Base-by-base conservation (phyloP, 2,113 vertebrate species). In the Festucalex cinctus region DNA sequence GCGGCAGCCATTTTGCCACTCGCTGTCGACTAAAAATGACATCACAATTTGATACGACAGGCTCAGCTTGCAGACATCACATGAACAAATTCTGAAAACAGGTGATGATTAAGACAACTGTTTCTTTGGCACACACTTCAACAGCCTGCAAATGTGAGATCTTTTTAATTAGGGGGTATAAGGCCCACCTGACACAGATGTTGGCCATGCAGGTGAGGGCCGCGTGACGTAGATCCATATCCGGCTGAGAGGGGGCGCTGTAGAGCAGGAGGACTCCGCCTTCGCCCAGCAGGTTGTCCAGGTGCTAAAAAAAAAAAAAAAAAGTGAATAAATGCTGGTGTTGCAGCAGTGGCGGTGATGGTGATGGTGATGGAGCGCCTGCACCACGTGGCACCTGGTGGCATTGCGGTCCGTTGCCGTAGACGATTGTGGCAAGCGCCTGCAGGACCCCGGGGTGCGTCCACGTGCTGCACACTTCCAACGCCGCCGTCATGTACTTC, bases 201-300 rank as follows among this genome's bases (percentile, higher is more conserved):
- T 96, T 98, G 17, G 94, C 94, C 94, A 98, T 93, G 84, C 94
- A 91, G 60, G 92, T 94, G 0, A 99, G 87, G 1, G 95, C 93
- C 24, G 93, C 92, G 16, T 93, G 93, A 44, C 92, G 81, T 36
- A 96, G 79, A 66, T 97, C 96, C 74, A 89, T 72, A 9, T 96
- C 93, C 0, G 92, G 76, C 81, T 97, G 93, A 68, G 72, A 64
- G 2, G 85, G 84, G 68, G 90, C 90, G 20, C 93, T 93, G 69
- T 95, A 86, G 32, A 74, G 91, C 73, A 94, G 65, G 69, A 99
- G 86, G 48, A 96, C 78, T 63, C 95, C 96, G 0, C 74, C 83
- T 68, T 88, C 74, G 35, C 94, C 91, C 70, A 99, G 86, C 68
- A 98, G 87, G 10, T 93, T 92, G 0, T 90, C 86, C 35, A 98